These are phyloP conservation scores for Oxyruncus cristatus DNA, from an alignment of 2,113 vertebrate species.

Conservation along the genomic window DNA sequence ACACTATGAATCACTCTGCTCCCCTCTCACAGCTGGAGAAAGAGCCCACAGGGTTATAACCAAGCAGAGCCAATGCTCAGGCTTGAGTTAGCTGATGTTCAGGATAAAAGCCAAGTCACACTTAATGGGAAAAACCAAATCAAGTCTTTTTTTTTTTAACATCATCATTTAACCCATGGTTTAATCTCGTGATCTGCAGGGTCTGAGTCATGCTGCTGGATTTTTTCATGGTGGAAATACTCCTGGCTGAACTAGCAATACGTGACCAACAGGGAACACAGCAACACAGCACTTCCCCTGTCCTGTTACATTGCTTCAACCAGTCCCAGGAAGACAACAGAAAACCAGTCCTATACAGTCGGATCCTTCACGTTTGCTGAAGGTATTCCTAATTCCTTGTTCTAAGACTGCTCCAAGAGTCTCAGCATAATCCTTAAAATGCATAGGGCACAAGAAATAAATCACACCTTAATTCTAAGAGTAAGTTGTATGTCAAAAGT, in stretches of 20 bases:
- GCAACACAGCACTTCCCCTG: neutral
- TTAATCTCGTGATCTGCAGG: neutral
- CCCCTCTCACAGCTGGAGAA: neutral
- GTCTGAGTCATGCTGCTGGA: neutral
- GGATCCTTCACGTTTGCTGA: neutral
- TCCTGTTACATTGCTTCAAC: neutral
- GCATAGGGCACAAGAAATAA: neutral
- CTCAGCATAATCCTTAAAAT: neutral
- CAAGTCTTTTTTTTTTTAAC: neutral
- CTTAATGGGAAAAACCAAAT: neutral
- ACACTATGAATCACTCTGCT: neutral
- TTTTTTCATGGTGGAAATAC: neutral
- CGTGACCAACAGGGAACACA: neutral
- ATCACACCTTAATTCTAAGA: neutral
- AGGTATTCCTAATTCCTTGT: neutral
- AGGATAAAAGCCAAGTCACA: neutral
- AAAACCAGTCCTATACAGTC: neutral
- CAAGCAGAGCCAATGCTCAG: neutral
- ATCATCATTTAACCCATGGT: neutral
- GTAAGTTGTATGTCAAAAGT: neutral
- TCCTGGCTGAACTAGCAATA: neutral
- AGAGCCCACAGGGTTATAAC: neutral
- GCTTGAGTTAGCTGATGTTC: neutral
- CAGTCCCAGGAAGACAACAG: neutral
- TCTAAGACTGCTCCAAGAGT: neutral